phyloP scores from a whole-genome alignment of 2,113 vertebrate species.

The Grus americana region DNA sequence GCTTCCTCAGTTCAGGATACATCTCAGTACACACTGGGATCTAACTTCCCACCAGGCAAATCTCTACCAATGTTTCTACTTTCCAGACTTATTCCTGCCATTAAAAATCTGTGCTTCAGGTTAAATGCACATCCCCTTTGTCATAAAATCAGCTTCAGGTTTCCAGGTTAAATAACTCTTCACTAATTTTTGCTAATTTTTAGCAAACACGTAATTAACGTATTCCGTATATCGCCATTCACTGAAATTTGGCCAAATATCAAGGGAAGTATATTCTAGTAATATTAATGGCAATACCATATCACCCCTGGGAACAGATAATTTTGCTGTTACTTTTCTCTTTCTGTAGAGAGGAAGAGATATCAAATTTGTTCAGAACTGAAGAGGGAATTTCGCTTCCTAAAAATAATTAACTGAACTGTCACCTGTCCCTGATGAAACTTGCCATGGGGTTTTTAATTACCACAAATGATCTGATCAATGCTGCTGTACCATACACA shows the following conservation, averaged over 20 bases:
- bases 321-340: neutral
- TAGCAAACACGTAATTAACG: neutral
- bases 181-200: slow-evolving; percentile 7
- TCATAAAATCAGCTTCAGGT: neutral
- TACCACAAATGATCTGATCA: slow-evolving; percentile 32
- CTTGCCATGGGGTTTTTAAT: slow-evolving; percentile 47
- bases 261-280: neutral
- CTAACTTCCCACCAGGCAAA: neutral
- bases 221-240: neutral
- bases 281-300: neutral
- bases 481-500: neutral
- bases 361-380: neutral
- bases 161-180: neutral
- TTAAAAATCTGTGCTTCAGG: neutral
- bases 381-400: slow-evolving; percentile 36
- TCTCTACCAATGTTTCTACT: neutral
- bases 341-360: neutral
- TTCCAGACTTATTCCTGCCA: neutral
- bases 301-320: neutral
- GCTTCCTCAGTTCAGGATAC: neutral
- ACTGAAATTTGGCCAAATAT: neutral
- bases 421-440: slow-evolving; percentile 38
- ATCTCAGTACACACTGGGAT: neutral
- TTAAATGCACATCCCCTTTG: neutral
- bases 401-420: slow-evolving; percentile 56